Evolutionary conservation across 2,113 vertebrate genomes (phyloP), one percentile per base, ranked within the genome.

Genomic region (Dasyprocta punctata): DNA sequence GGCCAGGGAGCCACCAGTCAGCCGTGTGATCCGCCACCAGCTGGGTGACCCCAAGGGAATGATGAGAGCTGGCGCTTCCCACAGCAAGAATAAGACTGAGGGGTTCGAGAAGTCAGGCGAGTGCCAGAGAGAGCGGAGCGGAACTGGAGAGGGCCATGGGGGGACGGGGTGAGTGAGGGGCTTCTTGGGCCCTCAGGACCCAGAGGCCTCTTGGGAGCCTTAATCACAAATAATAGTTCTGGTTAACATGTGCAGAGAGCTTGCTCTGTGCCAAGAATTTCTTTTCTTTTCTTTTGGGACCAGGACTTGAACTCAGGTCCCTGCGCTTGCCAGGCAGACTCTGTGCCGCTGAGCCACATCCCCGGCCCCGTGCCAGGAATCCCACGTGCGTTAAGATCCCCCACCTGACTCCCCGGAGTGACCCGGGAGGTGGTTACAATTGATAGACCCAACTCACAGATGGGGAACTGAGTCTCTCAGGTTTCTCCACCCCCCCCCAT

Each of bases 121-220:
- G 30, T 2, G 0, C 8, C n/a, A 33, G 63, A 38, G 26, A 44
- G 16, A 36, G 26, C 0, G 0, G 7, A 26, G 4, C 4, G 22
- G 30, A 16, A 33, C 16, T 0, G 0, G 30, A 77, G 13, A 58
- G 30, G 44, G 22, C 20, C 10, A 65, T 8, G 1, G 6, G 24
- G 33, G 44, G 24, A n/a, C n/a, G n/a, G n/a, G n/a, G 44, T 26
- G 28, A 19, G 12, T 14, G 3, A 49, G 83, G n/a, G 36, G n/a
- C n/a, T n/a, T n/a, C 52, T 1, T 8, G 69, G 6, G 61, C 10
- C 61, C 26, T 24, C 17, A 5, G 19, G 12, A 38, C 26, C 38
- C 10, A 63, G 52, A 22, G 16, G 19, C 4, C 22, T 7, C 36
- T 12, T 2, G 54, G 61, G 14, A 73, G 86, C 77, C 9, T 12